Base-by-base conservation (phyloP, 2,888 invertebrate genomes). In the Macrophya annulata region DNA sequence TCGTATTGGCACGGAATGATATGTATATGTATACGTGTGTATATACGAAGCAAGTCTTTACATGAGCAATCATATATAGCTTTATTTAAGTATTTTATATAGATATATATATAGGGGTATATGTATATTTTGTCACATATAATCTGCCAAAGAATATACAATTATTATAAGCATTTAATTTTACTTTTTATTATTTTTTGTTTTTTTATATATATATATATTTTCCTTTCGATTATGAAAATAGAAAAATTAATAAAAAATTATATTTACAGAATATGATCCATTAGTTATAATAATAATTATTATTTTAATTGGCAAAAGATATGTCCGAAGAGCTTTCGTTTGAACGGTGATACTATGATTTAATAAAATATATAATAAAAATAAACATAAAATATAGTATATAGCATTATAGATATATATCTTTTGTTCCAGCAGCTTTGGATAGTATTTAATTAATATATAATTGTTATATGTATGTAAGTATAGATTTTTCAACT, bases 311-410 rank as follows among this genome's bases (percentile, higher is more conserved):
- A 74, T 45, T 84, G 86, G 87, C 85, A 87, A 88, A 89, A 72
- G 79, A 88, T 6, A 74, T 72, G 82, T 45, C 59, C 71, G 85
- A 82, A 62, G 85, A 87, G 85, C 84, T 84, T 71, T 88, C 86
- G 85, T 89, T 87, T 89, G 89, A 89, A 89, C 87, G 88, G 88
- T 89, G 88, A 89, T 86, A 86, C 74, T 76, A 55, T 12, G 79
- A 40, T 68, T 21, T 59, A 10, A n/a, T 17, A 25, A 25, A 62
- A 25, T n/a, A 62, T 21, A 62, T 21, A 8, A 10, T 21, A 0
- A 62, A 62, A 25, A 62, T 9, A 4, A 55, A 55, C 5, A 17
- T 15, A 55, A 74, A 68, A 85, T 51, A 84, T 31, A 31, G 31
- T 31, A 31, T 31, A 31, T 31, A 31, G 3, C 3, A 31, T 31